phyloP scores from a whole-genome alignment of 2,113 vertebrate genomes.

The Gobiocypris rarus region DNA sequence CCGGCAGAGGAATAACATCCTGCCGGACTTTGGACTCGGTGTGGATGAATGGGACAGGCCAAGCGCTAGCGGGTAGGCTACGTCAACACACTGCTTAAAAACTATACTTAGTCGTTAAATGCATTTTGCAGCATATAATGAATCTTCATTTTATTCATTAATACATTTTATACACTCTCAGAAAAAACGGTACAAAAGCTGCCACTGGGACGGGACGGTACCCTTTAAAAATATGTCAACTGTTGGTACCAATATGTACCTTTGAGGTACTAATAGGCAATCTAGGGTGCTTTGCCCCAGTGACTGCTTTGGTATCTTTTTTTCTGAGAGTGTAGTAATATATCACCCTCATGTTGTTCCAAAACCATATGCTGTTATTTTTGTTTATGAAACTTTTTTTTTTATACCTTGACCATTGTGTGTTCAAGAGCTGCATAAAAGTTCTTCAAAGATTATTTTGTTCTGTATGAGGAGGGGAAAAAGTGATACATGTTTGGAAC shows the following conservation, averaged over 20 bases:
- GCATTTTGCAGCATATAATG: not conserved
- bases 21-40: slow-evolving; percentile 86
- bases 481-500: not conserved
- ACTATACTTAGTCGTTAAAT: not conserved
- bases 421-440: not conserved
- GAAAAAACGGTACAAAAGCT: too few relatives aligned
- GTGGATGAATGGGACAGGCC: slow-evolving; percentile 93
- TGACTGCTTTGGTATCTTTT: not conserved
- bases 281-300: too few relatives aligned
- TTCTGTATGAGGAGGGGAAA: not conserved
- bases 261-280: too few relatives aligned
- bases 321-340: not conserved
- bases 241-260: too few relatives aligned
- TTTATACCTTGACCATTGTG: not conserved
- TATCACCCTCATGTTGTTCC: not conserved
- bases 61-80: slow-evolving; percentile 84
- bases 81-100: slow-evolving; percentile 49
- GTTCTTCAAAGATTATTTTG: not conserved
- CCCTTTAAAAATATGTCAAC: too few relatives aligned
- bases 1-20: slow-evolving; percentile 83
- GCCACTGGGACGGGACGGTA: too few relatives aligned
- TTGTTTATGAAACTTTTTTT: not conserved
- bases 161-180: too few relatives aligned
- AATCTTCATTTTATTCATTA: not conserved
- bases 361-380: not conserved